phyloP scores from a whole-genome alignment of 2,113 vertebrate genomes.

The Oncorhynchus nerka region DNA sequence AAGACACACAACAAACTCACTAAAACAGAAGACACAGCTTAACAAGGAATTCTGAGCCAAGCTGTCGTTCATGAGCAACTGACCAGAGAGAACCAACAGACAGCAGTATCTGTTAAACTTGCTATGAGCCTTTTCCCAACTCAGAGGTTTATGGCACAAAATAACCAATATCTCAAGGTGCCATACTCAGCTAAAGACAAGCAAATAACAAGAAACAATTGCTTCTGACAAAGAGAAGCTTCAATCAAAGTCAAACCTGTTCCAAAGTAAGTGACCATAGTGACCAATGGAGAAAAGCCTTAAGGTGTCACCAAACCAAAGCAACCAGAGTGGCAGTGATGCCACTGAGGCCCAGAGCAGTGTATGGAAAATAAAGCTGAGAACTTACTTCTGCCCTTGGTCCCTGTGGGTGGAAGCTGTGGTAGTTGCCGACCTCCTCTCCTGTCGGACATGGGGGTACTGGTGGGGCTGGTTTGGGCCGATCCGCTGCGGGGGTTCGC shows the following conservation, averaged over 20 bases:
- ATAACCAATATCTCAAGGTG: constrained; percentile 1
- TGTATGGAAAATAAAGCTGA: constrained; percentile 3
- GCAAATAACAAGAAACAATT: background rate
- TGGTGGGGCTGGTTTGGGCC: constrained; percentile 93
- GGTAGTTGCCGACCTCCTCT: constrained; percentile 92
- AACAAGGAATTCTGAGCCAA: background rate
- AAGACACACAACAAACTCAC: background rate
- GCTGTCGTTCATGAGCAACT: constrained; percentile 1
- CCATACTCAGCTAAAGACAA: background rate
- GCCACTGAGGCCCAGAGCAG: background rate
- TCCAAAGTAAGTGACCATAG: background rate
- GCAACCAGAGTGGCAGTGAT: background rate
- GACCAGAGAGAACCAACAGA: background rate
- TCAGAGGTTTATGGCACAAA: background rate
- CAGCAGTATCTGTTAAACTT: background rate
- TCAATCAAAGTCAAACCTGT: background rate
- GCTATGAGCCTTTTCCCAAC: background rate
- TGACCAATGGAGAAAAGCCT: background rate
- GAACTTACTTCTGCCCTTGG: constrained; percentile 94
- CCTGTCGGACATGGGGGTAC: constrained; percentile 84
- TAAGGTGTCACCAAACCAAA: background rate
- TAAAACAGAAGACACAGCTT: background rate
- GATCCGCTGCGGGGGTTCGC: constrained; percentile 93
- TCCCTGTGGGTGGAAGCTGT: constrained; percentile 89
- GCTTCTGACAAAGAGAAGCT: background rate